phyloP scores from a whole-genome alignment of 2,113 vertebrate genomes.

The Dicrurus megarhynchus region DNA sequence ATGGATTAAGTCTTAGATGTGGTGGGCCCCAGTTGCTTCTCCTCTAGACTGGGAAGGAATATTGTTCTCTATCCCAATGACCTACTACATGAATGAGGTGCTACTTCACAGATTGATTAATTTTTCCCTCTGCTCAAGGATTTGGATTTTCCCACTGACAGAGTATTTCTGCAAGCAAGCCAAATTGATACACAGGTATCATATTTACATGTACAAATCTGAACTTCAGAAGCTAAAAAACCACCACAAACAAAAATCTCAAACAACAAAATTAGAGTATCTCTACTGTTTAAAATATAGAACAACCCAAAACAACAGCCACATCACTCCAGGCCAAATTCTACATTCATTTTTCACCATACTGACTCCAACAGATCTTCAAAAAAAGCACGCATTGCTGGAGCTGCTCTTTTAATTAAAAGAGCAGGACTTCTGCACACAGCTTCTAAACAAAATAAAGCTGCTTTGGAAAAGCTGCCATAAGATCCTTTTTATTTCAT shows the following conservation, averaged over 20 bases:
- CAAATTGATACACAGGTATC: neutral
- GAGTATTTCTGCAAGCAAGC: neutral
- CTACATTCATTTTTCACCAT: neutral
- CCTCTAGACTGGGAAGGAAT: neutral
- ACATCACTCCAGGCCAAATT: neutral
- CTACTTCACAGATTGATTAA: neutral
- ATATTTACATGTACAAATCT: neutral
- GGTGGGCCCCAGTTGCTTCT: neutral
- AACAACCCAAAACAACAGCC: neutral
- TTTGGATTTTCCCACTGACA: neutral
- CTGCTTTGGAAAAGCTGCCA: constrained; percentile 29
- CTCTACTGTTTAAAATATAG: neutral
- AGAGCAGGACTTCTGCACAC: neutral
- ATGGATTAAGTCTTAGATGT: neutral
- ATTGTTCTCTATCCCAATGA: neutral
- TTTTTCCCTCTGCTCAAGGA: neutral
- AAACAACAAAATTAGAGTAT: neutral
- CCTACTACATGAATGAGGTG: neutral
- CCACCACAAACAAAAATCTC: rapidly evolving
- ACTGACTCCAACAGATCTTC: neutral
- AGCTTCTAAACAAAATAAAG: constrained; percentile 9
- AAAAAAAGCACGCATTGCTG: neutral
- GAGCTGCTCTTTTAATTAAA: neutral
- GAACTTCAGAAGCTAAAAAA: neutral
- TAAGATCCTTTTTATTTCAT: constrained; percentile 10